Conservation (phyloP, 2,797 vertebrate genomes). For the Cirrhinus mrigala region DNA sequence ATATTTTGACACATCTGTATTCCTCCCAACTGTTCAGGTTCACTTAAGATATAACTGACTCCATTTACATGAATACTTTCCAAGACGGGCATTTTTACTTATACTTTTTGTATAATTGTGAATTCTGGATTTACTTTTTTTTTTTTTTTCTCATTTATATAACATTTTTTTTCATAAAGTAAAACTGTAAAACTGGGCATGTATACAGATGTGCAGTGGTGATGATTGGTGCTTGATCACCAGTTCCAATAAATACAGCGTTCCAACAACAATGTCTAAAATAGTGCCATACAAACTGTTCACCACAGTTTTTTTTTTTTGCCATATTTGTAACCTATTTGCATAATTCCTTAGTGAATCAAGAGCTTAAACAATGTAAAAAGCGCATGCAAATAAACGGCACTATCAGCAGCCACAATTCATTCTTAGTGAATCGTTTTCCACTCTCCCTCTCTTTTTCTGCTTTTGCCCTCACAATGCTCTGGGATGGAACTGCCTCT, state of each 20-base stretch:
- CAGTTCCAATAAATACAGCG: background rate
- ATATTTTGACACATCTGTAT: too few species aligned
- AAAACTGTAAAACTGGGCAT: too few species aligned
- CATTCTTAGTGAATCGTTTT: background rate
- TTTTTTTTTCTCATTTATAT: too few species aligned
- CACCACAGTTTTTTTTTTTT: background rate
- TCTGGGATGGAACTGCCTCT: constrained; percentile 39
- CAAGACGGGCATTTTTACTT: too few species aligned
- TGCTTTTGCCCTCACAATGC: constrained; percentile 37
- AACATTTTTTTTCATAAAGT: too few species aligned
- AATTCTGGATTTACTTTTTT: background rate
- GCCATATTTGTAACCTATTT: background rate
- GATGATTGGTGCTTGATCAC: too few species aligned
- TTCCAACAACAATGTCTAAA: background rate
- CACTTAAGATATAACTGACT: too few species aligned
- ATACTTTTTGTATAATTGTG: too few species aligned
- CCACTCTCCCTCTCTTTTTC: constrained; percentile 24
- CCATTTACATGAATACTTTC: too few species aligned
- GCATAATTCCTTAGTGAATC: background rate
- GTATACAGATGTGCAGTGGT: too few species aligned
- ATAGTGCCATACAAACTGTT: background rate
- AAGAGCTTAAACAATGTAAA: constrained; percentile 2
- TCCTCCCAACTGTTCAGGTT: too few species aligned
- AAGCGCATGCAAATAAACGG: background rate
- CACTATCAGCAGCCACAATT: background rate